A percentile compares a stretch with the other conserved stretches of the same genome.
Conservation (phyloP, 1,140 invertebrate species). For the Belonocnema kinseyi region DNA sequence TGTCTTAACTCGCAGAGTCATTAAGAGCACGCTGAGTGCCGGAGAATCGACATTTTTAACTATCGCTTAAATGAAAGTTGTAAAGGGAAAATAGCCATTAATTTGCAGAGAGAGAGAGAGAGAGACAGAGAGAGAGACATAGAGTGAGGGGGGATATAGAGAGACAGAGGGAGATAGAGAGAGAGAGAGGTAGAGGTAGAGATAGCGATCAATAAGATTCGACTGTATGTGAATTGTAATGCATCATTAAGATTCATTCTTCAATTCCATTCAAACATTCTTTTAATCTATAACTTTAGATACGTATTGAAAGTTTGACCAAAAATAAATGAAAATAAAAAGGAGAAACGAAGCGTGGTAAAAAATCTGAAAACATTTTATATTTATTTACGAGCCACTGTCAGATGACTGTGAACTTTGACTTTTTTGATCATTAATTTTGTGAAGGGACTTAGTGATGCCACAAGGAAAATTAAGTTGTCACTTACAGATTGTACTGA, state of each 20-base stretch:
- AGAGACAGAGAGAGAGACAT: slow-evolving; percentile 25
- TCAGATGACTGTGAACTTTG: too few species aligned
- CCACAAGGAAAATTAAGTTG: too few species aligned
- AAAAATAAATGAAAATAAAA: too few species aligned
- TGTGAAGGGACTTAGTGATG: too few species aligned
- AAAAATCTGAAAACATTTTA: too few species aligned
- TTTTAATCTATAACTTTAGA: not conserved
- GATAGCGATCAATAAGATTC: slow-evolving; percentile 32
- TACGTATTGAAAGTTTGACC: not conserved
- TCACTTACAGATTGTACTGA: too few species aligned
- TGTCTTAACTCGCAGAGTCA: slow-evolving; percentile 60
- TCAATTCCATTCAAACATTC: not conserved
- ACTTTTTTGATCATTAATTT: too few species aligned
- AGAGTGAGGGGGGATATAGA: too few species aligned
- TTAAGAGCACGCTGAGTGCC: slow-evolving; percentile 48
- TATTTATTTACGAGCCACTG: too few species aligned
- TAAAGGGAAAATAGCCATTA: slow-evolving; percentile 5
- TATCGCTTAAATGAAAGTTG: slow-evolving; percentile 22
- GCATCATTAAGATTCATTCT: not conserved
- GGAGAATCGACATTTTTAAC: slow-evolving; percentile 17
- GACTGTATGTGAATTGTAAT: not conserved
- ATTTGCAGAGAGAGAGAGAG: slow-evolving; percentile 16
- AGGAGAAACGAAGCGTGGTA: too few species aligned
- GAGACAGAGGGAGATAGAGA: too few species aligned
- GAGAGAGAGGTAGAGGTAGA: slow-evolving; percentile 33